Evolutionary conservation across 2,113 vertebrate species (phyloP), one percentile per base, ranked within the genome.

Genomic region (Festucalex cinctus): DNA sequence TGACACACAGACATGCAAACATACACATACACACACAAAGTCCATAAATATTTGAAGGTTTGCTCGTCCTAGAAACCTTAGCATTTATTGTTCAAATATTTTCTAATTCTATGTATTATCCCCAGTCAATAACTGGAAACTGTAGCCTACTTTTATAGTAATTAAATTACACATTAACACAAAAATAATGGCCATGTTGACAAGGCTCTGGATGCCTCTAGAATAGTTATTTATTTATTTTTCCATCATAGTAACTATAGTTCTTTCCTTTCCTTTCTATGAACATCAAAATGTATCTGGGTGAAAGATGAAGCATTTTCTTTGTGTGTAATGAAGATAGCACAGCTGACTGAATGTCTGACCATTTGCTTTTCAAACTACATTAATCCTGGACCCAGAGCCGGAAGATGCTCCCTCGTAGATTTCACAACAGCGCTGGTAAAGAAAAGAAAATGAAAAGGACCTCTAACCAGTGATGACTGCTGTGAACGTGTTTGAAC

Each of bases 361-460:
- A 87, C 85, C 87, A 87, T 88, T 88, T 88, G 82, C 86, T 87
- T 86, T 88, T 88, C 76, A 75, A 86, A 85, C 85, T 88, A 88
- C 87, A 90, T 91, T 88, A 89, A 86, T 67, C 86, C n/a, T n/a
- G n/a, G n/a, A n/a, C n/a, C 84, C 71, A 51, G 70, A 77, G 83
- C 71, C 73, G 75, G 70, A 73, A 74, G 87, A 88, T 71, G 76
- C 82, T 84, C 74, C 78, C 75, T 74, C 70, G 81, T 82, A 82
- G 83, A 88, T 89, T 83, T 88, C 81, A 86, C 89, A 89, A 87
- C 73, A 76, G 66, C 71, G 39, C 79, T 80, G 83, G 85, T 37
- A 58, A 39, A 44, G n/a, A 20, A n/a, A 39, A n/a, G 6, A 39
- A 83, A 83, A 85, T 79, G 37, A 77, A 78, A 67, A 62, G 68